Evolutionary conservation across 2,113 vertebrate species (phyloP), one percentile per base, ranked within the genome.

Genomic region (Charadrius vociferus): DNA sequence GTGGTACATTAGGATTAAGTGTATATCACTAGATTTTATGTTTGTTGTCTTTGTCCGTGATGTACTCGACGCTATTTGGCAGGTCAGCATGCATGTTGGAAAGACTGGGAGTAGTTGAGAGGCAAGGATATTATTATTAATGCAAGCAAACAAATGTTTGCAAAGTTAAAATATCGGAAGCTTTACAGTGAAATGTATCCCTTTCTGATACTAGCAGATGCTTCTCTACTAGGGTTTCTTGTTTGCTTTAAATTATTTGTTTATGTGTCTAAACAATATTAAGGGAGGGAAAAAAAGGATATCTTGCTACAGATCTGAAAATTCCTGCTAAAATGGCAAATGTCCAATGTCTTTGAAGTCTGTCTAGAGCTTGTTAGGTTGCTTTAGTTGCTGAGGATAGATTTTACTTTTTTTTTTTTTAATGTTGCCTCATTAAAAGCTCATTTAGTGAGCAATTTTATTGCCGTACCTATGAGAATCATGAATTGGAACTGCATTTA

Each of bases 371-470:
- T 52, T 89, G 10, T 66, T 85, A 80, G 11, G 3, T 73, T 95
- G 80, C 43, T 96, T 94, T 87, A 92, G 43, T 95, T 94, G 53
- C 62, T 85, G 63, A 81, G 81, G 56, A 50, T 79, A n/a, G 3
- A 53, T 95, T 95, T 96, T 71, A 90, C 95, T 88, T 95, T 82
- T 90, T 96, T 92, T 93, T 77, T 83, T 19, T 71, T 41, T 12
- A 90, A 70, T 79, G 70, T 78, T 88, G 41, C 43, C 61, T 95
- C 72, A 84, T 96, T 98, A 93, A 95, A 98, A 96, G 55, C 92
- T 97, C 94, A 95, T 98, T 97, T 97, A 95, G 79, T 90, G 83
- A 93, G 93, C 86, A 95, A 23, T 95, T 94, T 96, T 92, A 84
- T 56, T 94, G 83, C 65, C 41, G 1, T 88, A 77, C 89, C 50